phyloP scores from a whole-genome alignment of 2,797 vertebrate species.

The Sebastes oblongus region DNA sequence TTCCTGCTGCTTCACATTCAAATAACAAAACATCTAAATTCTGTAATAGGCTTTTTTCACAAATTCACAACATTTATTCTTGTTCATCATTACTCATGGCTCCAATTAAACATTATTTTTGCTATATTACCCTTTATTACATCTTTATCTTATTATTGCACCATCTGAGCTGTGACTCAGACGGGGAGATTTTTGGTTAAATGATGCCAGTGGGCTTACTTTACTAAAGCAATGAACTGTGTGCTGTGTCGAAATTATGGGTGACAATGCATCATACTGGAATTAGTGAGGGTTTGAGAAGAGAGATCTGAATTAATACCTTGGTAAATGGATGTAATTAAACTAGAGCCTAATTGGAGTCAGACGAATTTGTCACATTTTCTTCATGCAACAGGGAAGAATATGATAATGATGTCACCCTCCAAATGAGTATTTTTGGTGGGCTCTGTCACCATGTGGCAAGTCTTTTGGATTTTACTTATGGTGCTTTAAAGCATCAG shows the following conservation, averaged over 20 bases:
- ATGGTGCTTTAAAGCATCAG: constrained; percentile 25
- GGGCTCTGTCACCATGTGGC: constrained; percentile 38
- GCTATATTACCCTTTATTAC: neutral
- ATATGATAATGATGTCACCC: constrained; percentile 65
- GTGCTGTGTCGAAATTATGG: constrained; percentile 33
- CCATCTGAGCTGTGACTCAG: neutral
- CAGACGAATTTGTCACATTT: constrained; percentile 65
- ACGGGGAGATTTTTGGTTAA: neutral
- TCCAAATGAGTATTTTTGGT: constrained; percentile 55
- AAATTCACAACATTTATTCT: neutral
- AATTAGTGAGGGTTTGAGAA: constrained; percentile 63
- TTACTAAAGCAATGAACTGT: constrained; percentile 21
- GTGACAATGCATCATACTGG: constrained; percentile 55
- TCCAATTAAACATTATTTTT: neutral
- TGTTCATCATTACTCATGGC: neutral
- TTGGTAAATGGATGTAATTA: constrained; percentile 77
- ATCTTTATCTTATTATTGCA: neutral
- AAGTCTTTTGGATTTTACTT: constrained; percentile 46
- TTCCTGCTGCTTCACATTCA: neutral
- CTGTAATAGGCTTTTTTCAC: neutral
- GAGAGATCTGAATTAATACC: constrained; percentile 73
- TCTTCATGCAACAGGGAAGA: constrained; percentile 32
- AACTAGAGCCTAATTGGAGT: constrained; percentile 72
- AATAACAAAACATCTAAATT: neutral
- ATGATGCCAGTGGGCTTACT: neutral